Evolutionary conservation across 2,113 vertebrate species (phyloP), one percentile per base, ranked within the genome.

Genomic region (Octodon degus): DNA sequence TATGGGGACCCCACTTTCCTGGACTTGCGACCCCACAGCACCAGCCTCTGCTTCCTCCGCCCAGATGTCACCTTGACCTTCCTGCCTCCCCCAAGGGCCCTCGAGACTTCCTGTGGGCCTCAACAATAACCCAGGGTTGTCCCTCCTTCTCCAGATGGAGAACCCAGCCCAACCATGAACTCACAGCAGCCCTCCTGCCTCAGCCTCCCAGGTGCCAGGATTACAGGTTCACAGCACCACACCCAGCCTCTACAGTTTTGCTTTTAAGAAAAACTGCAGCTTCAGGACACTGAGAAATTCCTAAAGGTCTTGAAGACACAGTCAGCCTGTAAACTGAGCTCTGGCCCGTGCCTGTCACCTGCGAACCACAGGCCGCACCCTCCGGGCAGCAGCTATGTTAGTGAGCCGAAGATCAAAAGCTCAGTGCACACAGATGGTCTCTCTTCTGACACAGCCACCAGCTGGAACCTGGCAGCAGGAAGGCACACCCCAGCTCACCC

Each of bases 1-100:
- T 65, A 68, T 85, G 32, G 77, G 90, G 43, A 24, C 37, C 17
- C 2, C 3, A 7, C 43, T 77, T 79, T 43, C 77, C 30, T 19
- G 34, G 37, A 37, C 22, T n/a, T 27, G 34, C 13, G 32, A 27
- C 0, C 34, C 6, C 5, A 4, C 7, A 7, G 0, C 11, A n/a
- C n/a, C 2, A 27, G 2, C 25, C 63, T 76, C 88, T 63, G 30
- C 24, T 55, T 60, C n/a, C 53, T 30, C 34, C 2, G 0, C 25
- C 65, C 19, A 12, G n/a, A 9, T 1, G 4, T 17, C 13, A 2
- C 19, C 32, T 70, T 11, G 50, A 34, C 76, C 68, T 17, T 40
- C 37, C 80, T 0, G 1, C 37, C 13, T 72, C 20, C 40, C 16
- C 22, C 70, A 32, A 89, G 76, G 32, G 25, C 30, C 27, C 50